These are phyloP conservation scores for Alces alces DNA, from an alignment of 2,113 vertebrate species.

Conservation along the genomic window DNA sequence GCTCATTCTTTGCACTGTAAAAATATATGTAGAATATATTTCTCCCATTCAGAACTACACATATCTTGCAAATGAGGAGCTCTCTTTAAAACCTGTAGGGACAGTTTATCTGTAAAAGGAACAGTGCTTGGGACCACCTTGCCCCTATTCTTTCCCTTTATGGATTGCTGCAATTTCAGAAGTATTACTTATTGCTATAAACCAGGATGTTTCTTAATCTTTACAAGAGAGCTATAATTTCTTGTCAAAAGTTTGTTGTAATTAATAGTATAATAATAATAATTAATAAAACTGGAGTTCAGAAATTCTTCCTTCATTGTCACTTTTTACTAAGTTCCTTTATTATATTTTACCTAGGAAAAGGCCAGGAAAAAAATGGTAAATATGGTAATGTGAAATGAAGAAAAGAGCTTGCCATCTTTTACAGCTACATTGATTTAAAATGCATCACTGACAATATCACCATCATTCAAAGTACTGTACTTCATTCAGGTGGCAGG, in stretches of 20 bases:
- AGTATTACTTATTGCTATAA: neutral
- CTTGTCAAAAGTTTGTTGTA: neutral
- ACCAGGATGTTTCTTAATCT: neutral
- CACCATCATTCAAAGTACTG: slow-evolving; percentile 36
- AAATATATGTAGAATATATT: neutral
- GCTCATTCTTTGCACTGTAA: neutral
- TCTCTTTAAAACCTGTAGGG: neutral
- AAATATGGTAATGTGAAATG: slow-evolving; percentile 48
- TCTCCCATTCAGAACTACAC: neutral
- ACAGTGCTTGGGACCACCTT: neutral
- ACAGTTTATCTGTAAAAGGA: neutral
- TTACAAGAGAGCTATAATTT: neutral
- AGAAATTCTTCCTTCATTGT: neutral
- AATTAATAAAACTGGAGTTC: neutral
- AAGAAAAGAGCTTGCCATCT: slow-evolving; percentile 46
- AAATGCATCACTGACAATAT: slow-evolving; percentile 63
- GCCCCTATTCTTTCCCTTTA: neutral
- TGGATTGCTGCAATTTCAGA: neutral
- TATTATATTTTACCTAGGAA: slow-evolving; percentile 44
- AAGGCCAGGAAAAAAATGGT: slow-evolving; percentile 8
- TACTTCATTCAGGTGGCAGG: slow-evolving; percentile 45
- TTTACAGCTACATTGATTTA: slow-evolving; percentile 58
- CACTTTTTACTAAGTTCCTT: slow-evolving; percentile 30
- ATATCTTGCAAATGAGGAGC: neutral
- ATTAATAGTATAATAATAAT: neutral